phyloP scores from a whole-genome alignment of 1,140 invertebrate species.

The Galleria mellonella region DNA sequence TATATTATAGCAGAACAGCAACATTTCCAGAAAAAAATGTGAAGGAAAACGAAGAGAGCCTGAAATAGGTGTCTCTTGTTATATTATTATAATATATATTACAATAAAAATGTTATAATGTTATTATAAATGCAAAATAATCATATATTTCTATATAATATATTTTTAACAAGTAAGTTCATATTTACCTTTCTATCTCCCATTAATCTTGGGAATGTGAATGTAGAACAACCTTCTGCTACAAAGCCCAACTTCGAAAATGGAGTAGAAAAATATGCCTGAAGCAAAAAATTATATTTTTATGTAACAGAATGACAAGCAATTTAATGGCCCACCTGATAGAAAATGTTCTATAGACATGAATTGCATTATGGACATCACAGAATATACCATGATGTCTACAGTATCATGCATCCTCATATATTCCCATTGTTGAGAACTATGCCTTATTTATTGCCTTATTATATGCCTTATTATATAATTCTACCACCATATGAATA shows the following conservation, averaged over 20 bases:
- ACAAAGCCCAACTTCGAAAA: conserved; percentile 87
- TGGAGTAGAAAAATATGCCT: conserved; percentile 92
- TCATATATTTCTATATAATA: background rate
- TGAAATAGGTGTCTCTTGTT: conserved; percentile 49
- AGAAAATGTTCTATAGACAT: too few species aligned
- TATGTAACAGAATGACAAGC: too few species aligned
- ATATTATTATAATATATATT: conserved; percentile 12
- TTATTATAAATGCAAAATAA: conserved; percentile 1
- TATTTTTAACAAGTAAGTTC: conserved; percentile 1
- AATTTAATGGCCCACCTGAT: too few species aligned
- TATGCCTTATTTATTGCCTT: too few species aligned
- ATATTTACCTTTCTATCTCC: conserved; percentile 81
- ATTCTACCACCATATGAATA: too few species aligned
- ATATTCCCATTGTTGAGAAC: too few species aligned
- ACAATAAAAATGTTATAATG: conserved; percentile 5
- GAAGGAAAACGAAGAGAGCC: too few species aligned
- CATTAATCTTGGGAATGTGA: conserved; percentile 88
- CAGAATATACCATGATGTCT: too few species aligned
- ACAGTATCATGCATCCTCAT: too few species aligned
- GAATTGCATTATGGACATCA: too few species aligned
- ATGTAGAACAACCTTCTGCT: conserved; percentile 90
- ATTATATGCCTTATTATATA: too few species aligned
- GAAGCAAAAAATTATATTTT: conserved; percentile 26
- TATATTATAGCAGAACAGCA: conserved; percentile 88
- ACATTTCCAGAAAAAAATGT: conserved; percentile 85